These are phyloP conservation scores for Triplophysa bombifrons DNA, from an alignment of 2,797 vertebrate genomes.

Conservation along the genomic window DNA sequence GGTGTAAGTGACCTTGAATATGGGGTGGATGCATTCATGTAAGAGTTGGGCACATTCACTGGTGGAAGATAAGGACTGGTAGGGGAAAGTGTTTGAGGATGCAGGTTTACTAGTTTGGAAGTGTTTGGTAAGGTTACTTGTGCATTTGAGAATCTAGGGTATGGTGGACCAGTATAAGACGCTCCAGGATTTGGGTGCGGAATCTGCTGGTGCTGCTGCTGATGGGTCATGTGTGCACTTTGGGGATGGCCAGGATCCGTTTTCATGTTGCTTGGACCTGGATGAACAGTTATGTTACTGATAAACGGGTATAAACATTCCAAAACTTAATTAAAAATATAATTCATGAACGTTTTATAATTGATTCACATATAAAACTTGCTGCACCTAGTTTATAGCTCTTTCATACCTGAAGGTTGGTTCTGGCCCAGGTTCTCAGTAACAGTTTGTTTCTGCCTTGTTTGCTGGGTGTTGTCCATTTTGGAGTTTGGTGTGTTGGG, in stretches of 20 bases:
- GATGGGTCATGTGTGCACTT: slow-evolving; percentile 68
- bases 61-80: slow-evolving; percentile 80
- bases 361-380: not conserved
- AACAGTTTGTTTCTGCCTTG: slow-evolving; percentile 82
- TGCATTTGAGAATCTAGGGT: slow-evolving; percentile 79
- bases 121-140: slow-evolving; percentile 80
- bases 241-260: slow-evolving; percentile 69
- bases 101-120: slow-evolving; percentile 78
- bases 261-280: slow-evolving; percentile 64
- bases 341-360: not conserved
- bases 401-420: slow-evolving; percentile 69
- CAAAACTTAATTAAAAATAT: too few species aligned
- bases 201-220: slow-evolving; percentile 71
- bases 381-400: not conserved
- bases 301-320: not conserved
- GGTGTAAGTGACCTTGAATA: slow-evolving; percentile 78
- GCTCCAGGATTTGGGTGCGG: slow-evolving; percentile 75
- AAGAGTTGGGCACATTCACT: slow-evolving; percentile 81
- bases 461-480: slow-evolving; percentile 82
- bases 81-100: slow-evolving; percentile 77
- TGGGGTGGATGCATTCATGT: slow-evolving; percentile 81
- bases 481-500: slow-evolving; percentile 81
- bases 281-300: slow-evolving; percentile 34
- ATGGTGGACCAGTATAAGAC: slow-evolving; percentile 78
- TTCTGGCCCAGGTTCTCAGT: slow-evolving; percentile 72